phyloP scores from a whole-genome alignment of 2,888 invertebrate genomes.

The Apantesis nais region DNA sequence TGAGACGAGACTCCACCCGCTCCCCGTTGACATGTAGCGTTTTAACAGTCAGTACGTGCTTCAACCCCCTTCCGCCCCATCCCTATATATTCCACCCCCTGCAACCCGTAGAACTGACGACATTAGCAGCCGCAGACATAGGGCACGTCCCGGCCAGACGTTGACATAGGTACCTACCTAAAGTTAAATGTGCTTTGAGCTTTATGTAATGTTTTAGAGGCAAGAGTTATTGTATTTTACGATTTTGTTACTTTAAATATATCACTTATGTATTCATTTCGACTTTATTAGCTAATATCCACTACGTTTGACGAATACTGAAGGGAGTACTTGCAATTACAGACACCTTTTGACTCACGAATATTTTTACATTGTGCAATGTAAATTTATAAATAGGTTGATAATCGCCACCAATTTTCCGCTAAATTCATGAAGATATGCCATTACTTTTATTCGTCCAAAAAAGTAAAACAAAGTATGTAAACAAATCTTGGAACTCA shows the following conservation, averaged over 20 bases:
- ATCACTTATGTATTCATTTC: slow-evolving; percentile 15
- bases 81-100: slow-evolving; percentile 39
- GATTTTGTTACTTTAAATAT: slow-evolving; percentile 32
- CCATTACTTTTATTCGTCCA: not conserved
- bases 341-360: not conserved
- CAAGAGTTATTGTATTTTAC: slow-evolving; percentile 27
- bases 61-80: slow-evolving; percentile 51
- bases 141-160: slow-evolving; percentile 78
- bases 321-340: too few relatives aligned
- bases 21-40: slow-evolving; percentile 82
- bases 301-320: too few relatives aligned
- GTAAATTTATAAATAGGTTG: not conserved
- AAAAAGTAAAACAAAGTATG: not conserved
- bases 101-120: slow-evolving; percentile 73
- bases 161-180: slow-evolving; percentile 71
- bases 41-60: slow-evolving; percentile 83
- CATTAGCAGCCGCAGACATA: slow-evolving; percentile 85
- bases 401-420: not conserved
- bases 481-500: not conserved
- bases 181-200: slow-evolving; percentile 54
- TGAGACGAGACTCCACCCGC: slow-evolving; percentile 70
- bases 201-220: slow-evolving; percentile 38
- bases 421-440: not conserved
- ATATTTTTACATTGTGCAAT: not conserved
- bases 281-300: not conserved